Conservation (phyloP, 2,797 vertebrate species). For the Sus cebifrons region DNA sequence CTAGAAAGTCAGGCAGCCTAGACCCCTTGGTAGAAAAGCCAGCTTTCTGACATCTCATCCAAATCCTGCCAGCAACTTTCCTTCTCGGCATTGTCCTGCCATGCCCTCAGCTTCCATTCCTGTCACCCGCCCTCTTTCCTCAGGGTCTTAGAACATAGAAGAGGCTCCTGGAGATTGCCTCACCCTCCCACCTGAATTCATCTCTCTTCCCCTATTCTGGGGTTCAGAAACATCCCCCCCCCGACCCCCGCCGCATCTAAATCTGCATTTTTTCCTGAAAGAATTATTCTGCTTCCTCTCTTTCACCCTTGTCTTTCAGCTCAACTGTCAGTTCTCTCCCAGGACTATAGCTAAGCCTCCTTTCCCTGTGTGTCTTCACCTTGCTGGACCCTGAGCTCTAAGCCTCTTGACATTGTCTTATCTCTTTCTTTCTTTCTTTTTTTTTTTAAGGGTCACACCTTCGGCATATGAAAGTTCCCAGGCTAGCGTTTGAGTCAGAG, state of each 20-base stretch:
- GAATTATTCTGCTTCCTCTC: neutral
- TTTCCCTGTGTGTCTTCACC: neutral
- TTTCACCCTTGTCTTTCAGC: neutral
- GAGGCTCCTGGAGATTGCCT: neutral
- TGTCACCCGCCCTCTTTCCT: neutral
- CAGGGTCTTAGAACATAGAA: neutral
- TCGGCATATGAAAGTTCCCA: no score
- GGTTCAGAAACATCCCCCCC: neutral
- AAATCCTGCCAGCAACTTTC: neutral
- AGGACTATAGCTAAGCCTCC: no score
- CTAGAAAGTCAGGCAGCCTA: conserved; percentile 12
- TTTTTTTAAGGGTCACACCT: no score
- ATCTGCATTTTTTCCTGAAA: neutral
- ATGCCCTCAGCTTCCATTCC: neutral
- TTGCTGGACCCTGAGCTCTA: neutral
- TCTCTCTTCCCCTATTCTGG: no score
- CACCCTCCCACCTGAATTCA: neutral
- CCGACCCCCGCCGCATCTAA: neutral
- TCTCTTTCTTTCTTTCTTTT: neutral
- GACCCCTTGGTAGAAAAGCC: neutral
- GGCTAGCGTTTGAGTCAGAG: no score
- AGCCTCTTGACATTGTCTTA: neutral
- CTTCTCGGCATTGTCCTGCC: neutral
- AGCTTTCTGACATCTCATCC: neutral
- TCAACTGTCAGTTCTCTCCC: neutral